Conservation (phyloP, 2,113 vertebrate species). For the Rhizomys pruinosus region DNA sequence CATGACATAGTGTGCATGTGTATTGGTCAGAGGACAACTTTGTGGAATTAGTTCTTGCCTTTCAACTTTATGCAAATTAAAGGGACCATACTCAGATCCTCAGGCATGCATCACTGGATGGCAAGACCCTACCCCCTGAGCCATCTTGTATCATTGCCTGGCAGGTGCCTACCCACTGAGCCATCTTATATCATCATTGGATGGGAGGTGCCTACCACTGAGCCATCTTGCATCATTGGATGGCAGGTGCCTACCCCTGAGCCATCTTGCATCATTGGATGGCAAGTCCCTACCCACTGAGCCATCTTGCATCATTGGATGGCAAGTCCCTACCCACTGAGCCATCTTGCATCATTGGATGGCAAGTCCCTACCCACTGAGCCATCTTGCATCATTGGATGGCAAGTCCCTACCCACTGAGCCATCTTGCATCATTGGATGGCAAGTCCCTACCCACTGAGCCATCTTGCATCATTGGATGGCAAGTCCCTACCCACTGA, state of each 20-base stretch:
- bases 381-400: neutral
- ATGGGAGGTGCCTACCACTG: neutral
- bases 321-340: neutral
- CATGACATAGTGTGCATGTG: no score
- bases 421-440: neutral
- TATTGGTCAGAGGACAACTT: no score
- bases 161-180: neutral
- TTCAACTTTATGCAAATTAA: neutral
- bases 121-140: neutral
- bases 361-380: neutral
- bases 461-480: neutral
- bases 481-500: neutral
- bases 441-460: neutral
- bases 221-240: neutral
- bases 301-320: neutral
- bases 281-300: neutral
- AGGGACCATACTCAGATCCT: neutral
- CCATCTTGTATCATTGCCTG: neutral
- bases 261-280: neutral
- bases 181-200: no score
- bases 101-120: neutral
- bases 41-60: neutral
- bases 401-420: neutral
- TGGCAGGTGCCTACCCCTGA: neutral
- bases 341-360: neutral